phyloP scores from a whole-genome alignment of 1,140 invertebrate genomes.

The Macrosteles quadrilineatus region DNA sequence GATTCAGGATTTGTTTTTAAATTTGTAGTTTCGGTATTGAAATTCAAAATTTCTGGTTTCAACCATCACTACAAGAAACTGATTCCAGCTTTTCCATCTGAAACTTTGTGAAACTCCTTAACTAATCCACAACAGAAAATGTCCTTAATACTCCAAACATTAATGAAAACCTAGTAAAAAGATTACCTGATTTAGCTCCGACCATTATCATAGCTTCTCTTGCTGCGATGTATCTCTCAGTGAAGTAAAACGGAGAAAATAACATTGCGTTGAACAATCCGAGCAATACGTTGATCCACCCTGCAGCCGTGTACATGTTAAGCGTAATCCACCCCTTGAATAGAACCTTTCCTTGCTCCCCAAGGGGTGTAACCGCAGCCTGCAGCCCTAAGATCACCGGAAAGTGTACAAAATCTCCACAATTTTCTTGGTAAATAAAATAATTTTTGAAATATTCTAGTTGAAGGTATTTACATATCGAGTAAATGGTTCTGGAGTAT shows the following conservation, averaged over 20 bases:
- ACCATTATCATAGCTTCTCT: constrained; percentile 69
- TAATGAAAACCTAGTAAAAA: too few species aligned
- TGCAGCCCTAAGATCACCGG: constrained; percentile 71
- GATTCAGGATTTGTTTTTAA: too few species aligned
- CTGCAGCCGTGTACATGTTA: constrained; percentile 88
- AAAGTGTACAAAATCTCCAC: constrained; percentile 21
- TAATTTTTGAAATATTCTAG: too few species aligned
- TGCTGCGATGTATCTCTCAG: constrained; percentile 71
- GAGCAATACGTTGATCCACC: constrained; percentile 79
- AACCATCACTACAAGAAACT: too few species aligned
- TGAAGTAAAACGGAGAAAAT: constrained; percentile 72
- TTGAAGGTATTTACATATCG: too few species aligned
- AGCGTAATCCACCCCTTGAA: constrained; percentile 60
- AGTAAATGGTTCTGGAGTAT: too few species aligned
- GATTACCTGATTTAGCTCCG: constrained; percentile 59
- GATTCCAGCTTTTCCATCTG: too few species aligned
- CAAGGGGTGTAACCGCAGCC: constrained; percentile 73
- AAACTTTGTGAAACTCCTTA: too few species aligned
- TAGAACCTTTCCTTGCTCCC: constrained; percentile 59
- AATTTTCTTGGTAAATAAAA: background rate
- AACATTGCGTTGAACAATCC: constrained; percentile 74
- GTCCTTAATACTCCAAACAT: too few species aligned
- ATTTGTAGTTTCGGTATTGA: too few species aligned
- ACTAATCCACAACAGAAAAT: too few species aligned
- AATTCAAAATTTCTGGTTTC: too few species aligned